Evolutionary conservation across 2,113 vertebrate genomes (phyloP).

Genomic region (Ivindomyrus marchei): DNA sequence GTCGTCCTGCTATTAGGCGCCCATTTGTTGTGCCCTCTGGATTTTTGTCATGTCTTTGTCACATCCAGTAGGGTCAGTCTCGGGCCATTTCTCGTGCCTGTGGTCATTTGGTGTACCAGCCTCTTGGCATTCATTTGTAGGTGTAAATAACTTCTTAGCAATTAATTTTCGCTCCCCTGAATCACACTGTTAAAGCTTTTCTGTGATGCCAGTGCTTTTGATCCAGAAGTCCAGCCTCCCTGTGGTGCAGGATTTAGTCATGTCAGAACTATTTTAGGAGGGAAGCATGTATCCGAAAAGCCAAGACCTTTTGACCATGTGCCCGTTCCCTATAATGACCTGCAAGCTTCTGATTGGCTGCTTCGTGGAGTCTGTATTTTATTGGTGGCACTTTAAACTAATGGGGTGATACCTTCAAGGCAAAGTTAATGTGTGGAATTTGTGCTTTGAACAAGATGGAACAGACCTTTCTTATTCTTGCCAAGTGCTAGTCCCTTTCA

Average conservation of each 20-base stretch:
- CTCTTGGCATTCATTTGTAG: slow-evolving; percentile 2
- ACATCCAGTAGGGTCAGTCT: slow-evolving; percentile 8
- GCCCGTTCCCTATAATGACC: background rate
- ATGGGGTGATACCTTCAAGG: slow-evolving; percentile 4
- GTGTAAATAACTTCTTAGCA: background rate
- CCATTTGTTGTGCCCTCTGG: slow-evolving; percentile 17
- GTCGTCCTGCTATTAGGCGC: background rate
- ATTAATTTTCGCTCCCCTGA: slow-evolving; percentile 22
- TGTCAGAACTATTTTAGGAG: background rate
- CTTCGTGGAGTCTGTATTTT: background rate
- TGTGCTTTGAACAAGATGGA: background rate
- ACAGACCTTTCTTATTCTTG: background rate
- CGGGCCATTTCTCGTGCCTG: background rate
- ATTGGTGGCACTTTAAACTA: background rate
- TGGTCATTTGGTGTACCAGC: background rate
- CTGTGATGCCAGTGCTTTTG: background rate
- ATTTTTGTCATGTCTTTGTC: slow-evolving; percentile 28
- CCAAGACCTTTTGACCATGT: background rate
- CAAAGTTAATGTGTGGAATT: background rate
- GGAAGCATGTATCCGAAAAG: background rate
- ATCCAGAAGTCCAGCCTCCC: background rate
- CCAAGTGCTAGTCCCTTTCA: background rate
- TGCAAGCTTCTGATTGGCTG: background rate
- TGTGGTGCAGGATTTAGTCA: background rate
- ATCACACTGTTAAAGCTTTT: background rate